Evolutionary conservation across 1,140 invertebrate genomes (phyloP).

Genomic region (Trissolcus basalis): DNA sequence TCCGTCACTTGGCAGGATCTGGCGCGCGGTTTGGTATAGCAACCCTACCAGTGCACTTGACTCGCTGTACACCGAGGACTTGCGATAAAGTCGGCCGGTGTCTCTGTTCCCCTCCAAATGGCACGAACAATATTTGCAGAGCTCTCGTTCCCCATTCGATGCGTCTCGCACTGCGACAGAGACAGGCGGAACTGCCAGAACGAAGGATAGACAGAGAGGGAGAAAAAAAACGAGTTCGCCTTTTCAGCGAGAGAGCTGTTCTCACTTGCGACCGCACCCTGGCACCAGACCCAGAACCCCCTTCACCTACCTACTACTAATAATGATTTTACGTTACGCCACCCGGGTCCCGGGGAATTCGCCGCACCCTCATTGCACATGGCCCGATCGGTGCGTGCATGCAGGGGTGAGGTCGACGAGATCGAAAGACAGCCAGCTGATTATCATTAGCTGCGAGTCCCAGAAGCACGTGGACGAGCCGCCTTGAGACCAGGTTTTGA

Average conservation of each 20-base stretch:
- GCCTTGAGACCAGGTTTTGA: constrained; percentile 6
- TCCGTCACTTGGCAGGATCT: constrained; percentile 61
- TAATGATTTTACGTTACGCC: constrained; percentile 77
- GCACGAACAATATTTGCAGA: constrained; percentile 75
- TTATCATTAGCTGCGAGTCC: constrained; percentile 72
- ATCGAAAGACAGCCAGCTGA: constrained; percentile 67
- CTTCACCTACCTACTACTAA: constrained; percentile 74
- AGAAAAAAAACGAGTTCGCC: no score
- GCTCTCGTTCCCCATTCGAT: constrained; percentile 69
- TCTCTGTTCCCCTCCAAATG: constrained; percentile 35
- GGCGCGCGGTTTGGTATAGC: constrained; percentile 49
- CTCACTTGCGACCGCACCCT: constrained; percentile 47
- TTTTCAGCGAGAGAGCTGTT: constrained; percentile 1
- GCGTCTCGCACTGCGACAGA: constrained; percentile 18
- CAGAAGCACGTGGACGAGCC: constrained; percentile 49
- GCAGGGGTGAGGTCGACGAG: constrained; percentile 53
- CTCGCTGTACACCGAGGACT: constrained; percentile 58
- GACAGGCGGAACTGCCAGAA: no score
- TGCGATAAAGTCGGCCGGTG: constrained; percentile 60
- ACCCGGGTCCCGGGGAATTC: constrained; percentile 72
- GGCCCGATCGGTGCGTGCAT: constrained; percentile 65
- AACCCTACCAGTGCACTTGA: constrained; percentile 66
- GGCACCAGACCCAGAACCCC: constrained; percentile 64
- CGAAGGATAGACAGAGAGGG: no score
- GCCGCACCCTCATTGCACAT: constrained; percentile 76